Evolutionary conservation across 2,113 vertebrate genomes (phyloP).

Genomic region (Rhinichthys klamathensis): DNA sequence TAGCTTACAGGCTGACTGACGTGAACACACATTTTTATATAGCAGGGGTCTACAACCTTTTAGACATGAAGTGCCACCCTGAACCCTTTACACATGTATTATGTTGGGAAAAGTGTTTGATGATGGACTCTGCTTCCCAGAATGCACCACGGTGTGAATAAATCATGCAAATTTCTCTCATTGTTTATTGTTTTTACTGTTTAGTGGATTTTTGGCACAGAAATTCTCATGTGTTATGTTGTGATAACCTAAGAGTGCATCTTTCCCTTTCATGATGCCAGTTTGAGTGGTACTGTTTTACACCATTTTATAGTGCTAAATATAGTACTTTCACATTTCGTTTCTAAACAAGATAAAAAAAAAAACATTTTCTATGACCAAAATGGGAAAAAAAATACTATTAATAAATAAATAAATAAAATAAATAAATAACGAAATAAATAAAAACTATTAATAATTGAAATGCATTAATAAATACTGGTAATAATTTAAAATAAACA

Average conservation of each 20-base stretch:
- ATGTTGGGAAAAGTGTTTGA: not conserved
- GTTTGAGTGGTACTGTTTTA: not conserved
- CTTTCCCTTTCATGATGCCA: not conserved
- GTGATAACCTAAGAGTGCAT: not conserved
- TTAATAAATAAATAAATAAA: no score
- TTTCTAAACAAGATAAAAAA: not conserved
- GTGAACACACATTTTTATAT: constrained; percentile 46
- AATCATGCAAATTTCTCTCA: not conserved
- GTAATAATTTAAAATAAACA: no score
- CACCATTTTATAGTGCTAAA: not conserved
- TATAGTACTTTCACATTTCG: not conserved
- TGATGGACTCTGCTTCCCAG: not conserved
- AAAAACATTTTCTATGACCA: not conserved
- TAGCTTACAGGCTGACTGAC: constrained; percentile 49
- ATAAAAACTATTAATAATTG: no score
- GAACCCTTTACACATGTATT: not conserved
- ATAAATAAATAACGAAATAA: not conserved
- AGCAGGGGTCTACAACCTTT: not conserved
- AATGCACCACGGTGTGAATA: not conserved
- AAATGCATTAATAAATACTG: no score
- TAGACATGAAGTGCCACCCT: not conserved
- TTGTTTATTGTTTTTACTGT: not conserved
- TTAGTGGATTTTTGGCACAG: not conserved
- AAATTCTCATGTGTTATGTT: not conserved
- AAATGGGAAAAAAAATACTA: not conserved